Evolutionary conservation across 1,140 invertebrate species (phyloP).

Genomic region (Carposina sasakii): DNA sequence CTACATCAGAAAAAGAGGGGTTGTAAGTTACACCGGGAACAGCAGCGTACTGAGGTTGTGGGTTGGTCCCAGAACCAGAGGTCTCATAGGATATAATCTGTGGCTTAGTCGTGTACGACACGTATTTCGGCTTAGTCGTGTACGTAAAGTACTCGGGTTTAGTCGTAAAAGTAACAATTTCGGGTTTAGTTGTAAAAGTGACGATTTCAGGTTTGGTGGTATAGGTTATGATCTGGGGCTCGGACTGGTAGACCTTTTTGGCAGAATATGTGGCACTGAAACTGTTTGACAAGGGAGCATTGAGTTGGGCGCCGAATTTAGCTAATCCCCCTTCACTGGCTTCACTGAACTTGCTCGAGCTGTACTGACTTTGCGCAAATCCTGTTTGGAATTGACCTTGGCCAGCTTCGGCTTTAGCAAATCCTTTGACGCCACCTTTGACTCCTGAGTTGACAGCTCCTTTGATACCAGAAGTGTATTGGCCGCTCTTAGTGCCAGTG

Average conservation of each 20-base stretch:
- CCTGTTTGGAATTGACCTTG: not conserved
- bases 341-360: slow-evolving; percentile 23
- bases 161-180: slow-evolving; percentile 32
- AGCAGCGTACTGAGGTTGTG: slow-evolving; percentile 51
- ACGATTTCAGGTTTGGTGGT: slow-evolving; percentile 37
- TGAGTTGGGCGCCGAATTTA: slow-evolving; percentile 33
- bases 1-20: slow-evolving; percentile 44
- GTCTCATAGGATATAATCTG: slow-evolving; percentile 53
- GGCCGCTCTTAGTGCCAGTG: slow-evolving; percentile 17
- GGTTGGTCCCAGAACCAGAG: slow-evolving; percentile 50
- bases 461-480: slow-evolving; percentile 20
- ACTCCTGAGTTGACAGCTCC: slow-evolving; percentile 11
- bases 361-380: slow-evolving; percentile 20
- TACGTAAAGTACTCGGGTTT: slow-evolving; percentile 43
- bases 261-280: slow-evolving; percentile 47
- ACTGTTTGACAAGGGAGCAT: slow-evolving; percentile 40
- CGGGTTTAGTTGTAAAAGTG: slow-evolving; percentile 36
- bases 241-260: slow-evolving; percentile 53
- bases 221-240: slow-evolving; percentile 37
- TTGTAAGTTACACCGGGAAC: slow-evolving; percentile 50
- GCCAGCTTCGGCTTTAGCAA: not conserved
- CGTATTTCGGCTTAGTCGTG: slow-evolving; percentile 49
- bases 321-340: slow-evolving; percentile 11
- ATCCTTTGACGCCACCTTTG: slow-evolving; percentile 18
- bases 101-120: slow-evolving; percentile 51